These are phyloP conservation scores for Listronotus oregonensis DNA, from an alignment of 1,140 invertebrate genomes.

Conservation along the genomic window DNA sequence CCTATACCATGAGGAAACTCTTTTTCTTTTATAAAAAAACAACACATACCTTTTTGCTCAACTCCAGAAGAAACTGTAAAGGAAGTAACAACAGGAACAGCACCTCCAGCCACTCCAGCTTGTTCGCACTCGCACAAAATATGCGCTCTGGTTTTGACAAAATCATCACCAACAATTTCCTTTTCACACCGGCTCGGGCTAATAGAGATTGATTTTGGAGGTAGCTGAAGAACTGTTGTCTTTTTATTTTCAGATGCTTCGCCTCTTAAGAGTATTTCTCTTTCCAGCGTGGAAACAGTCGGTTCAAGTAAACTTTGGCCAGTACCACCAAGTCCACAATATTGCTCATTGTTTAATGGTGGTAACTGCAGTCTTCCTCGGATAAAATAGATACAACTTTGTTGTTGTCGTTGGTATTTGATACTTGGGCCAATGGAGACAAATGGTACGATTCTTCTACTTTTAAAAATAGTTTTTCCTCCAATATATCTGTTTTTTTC, in stretches of 20 bases:
- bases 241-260: conserved; percentile 5
- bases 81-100: conserved; percentile 29
- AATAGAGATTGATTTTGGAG: neutral
- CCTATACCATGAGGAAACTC: no score
- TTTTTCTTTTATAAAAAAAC: no score
- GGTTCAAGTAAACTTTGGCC: neutral
- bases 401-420: no score
- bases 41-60: neutral
- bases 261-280: conserved; percentile 4
- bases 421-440: no score
- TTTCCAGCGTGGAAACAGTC: conserved; percentile 8
- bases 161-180: conserved; percentile 32
- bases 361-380: no score
- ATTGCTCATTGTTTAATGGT: no score
- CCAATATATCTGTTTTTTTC: no score
- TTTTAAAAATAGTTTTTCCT: no score
- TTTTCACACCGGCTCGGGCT: conserved; percentile 17
- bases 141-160: conserved; percentile 14
- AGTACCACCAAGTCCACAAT: no score
- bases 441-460: no score
- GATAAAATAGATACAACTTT: no score
- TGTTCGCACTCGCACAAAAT: conserved; percentile 39
- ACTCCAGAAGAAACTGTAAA: conserved; percentile 5
- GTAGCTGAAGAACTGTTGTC: conserved; percentile 16
- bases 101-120: conserved; percentile 33